phyloP scores from a whole-genome alignment of 2,113 vertebrate genomes.

The Clarias gariepinus region DNA sequence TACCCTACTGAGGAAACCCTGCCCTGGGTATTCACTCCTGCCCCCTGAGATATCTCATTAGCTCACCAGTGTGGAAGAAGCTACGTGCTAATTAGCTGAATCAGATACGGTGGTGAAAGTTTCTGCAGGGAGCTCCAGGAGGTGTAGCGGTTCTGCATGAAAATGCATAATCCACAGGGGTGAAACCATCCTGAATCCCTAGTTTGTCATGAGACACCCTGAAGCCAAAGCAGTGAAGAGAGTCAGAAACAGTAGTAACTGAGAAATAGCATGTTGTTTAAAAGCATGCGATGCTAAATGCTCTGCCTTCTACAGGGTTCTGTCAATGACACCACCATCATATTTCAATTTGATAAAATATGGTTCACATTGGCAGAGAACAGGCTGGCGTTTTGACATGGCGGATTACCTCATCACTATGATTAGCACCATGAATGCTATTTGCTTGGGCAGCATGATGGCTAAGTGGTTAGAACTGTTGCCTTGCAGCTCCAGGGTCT shows the following conservation, averaged over 20 bases:
- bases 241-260: not conserved
- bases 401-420: not conserved
- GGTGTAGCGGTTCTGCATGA: constrained; percentile 15
- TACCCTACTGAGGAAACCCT: constrained; percentile 9
- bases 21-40: constrained; percentile 29
- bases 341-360: not conserved
- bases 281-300: not conserved
- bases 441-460: too few species aligned
- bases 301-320: not conserved
- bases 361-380: not conserved
- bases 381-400: not conserved
- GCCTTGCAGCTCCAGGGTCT: too few species aligned
- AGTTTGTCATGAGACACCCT: constrained; percentile 8
- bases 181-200: not conserved
- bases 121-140: constrained; percentile 27
- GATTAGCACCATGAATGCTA: not conserved
- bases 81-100: constrained; percentile 43
- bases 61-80: constrained; percentile 38
- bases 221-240: not conserved
- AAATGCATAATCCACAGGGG: constrained; percentile 31
- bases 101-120: not conserved
- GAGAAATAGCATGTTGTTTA: constrained; percentile 10
- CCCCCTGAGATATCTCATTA: constrained; percentile 49
- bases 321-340: not conserved
- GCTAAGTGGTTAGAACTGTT: too few species aligned